Evolutionary conservation across 2,797 vertebrate species (phyloP).

Genomic region (Passerculus sandwichensis): DNA sequence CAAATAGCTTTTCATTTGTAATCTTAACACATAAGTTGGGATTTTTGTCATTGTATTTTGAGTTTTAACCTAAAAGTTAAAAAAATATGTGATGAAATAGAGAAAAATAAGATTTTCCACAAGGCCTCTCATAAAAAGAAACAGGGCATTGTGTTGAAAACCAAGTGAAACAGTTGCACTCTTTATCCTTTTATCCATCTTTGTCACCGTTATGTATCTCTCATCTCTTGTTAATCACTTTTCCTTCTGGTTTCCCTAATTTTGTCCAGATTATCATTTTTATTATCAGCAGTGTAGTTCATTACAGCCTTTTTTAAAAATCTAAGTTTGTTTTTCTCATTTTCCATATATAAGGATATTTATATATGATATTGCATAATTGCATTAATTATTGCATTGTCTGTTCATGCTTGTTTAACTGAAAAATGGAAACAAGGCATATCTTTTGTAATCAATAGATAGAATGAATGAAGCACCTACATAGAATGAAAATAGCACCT

Average conservation of each 20-base stretch:
- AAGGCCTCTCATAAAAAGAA: background rate
- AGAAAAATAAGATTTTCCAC: background rate
- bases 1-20: background rate
- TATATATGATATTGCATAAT: background rate
- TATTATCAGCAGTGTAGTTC: background rate
- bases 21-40: background rate
- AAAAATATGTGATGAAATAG: background rate
- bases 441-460: background rate
- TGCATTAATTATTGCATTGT: background rate
- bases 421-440: background rate
- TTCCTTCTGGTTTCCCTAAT: background rate
- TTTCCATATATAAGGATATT: background rate
- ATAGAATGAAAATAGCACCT: background rate
- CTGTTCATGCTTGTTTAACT: background rate
- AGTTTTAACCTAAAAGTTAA: background rate
- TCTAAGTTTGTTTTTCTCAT: background rate
- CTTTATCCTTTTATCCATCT: background rate
- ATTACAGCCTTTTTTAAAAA: background rate
- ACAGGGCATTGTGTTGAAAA: background rate
- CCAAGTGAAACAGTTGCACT: background rate
- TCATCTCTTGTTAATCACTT: background rate
- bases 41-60: background rate
- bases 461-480: background rate
- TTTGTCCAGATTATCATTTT: background rate
- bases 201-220: background rate